A percentile compares a stretch with the other conserved stretches of the same genome.
Evolutionary conservation across 2,888 invertebrate genomes (phyloP).

Genomic region (Tetanocera ferruginea): DNA sequence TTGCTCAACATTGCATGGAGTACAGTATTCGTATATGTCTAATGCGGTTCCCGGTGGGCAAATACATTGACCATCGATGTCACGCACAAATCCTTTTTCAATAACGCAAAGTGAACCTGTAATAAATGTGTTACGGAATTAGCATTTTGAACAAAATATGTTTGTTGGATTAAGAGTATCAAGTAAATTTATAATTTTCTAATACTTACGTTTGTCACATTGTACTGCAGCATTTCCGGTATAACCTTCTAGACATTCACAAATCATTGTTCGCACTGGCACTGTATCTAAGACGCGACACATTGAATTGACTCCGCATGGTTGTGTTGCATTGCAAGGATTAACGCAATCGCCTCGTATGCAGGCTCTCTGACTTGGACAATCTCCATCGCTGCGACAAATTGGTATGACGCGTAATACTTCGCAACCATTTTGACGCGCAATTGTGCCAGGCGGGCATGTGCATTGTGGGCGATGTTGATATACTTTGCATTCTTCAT

Average conservation of each 20-base stretch:
- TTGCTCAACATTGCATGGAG: constrained; percentile 78
- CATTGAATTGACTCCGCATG: constrained; percentile 85
- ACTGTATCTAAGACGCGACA: constrained; percentile 85
- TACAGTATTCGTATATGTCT: constrained; percentile 83
- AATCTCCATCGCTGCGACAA: constrained; percentile 85
- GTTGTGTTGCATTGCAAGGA: constrained; percentile 83
- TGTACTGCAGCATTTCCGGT: constrained; percentile 88
- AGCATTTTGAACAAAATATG: background rate
- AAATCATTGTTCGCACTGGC: constrained; percentile 89
- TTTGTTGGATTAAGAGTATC: background rate
- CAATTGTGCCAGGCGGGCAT: constrained; percentile 82
- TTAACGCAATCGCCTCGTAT: constrained; percentile 85
- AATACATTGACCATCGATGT: constrained; percentile 77
- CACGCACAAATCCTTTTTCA: constrained; percentile 78
- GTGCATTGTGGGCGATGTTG: constrained; percentile 84
- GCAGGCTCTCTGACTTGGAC: constrained; percentile 86
- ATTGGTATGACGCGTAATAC: constrained; percentile 73
- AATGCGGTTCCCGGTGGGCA: constrained; percentile 85
- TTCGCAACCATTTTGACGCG: constrained; percentile 75
- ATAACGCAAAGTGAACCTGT: constrained; percentile 75
- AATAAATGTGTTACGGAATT: constrained; percentile 44
- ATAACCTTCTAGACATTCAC: constrained; percentile 87
- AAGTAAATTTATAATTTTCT: too few relatives aligned
- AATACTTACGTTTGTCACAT: constrained; percentile 78
- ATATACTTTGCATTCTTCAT: constrained; percentile 82